Evolutionary conservation across 2,888 invertebrate genomes (phyloP).

Genomic region (Tachina lurida): DNA sequence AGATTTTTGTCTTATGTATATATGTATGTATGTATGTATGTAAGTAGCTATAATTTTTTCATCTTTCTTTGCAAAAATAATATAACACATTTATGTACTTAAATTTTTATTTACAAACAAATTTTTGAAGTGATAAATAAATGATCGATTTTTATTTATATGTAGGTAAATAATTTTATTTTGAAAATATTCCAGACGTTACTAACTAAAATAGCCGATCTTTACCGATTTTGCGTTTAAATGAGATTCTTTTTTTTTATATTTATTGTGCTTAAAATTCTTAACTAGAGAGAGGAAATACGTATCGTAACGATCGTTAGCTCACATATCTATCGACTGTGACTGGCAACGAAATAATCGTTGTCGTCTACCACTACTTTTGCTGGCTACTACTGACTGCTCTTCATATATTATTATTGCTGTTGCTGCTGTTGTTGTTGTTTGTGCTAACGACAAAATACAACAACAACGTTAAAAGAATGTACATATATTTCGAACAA

Average conservation of each 20-base stretch:
- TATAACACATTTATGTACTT: constrained; percentile 3
- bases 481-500: constrained; percentile 56
- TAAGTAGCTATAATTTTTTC: too few relatives aligned
- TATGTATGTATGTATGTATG: not conserved
- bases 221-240: constrained; percentile 45
- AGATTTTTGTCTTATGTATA: constrained; percentile 26
- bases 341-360: constrained; percentile 72
- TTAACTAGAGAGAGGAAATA: constrained; percentile 67
- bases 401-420: constrained; percentile 61
- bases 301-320: constrained; percentile 74
- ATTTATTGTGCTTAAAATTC: constrained; percentile 17
- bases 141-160: not conserved
- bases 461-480: constrained; percentile 46
- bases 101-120: constrained; percentile 20
- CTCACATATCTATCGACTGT: constrained; percentile 73
- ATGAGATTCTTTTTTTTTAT: not conserved
- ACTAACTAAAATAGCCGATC: constrained; percentile 47
- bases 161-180: constrained; percentile 7
- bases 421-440: constrained; percentile 33
- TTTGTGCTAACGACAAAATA: constrained; percentile 59
- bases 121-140: constrained; percentile 6
- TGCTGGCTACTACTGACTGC: constrained; percentile 64
- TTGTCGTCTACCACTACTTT: constrained; percentile 71
- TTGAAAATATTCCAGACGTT: constrained; percentile 42
- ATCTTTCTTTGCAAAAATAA: not conserved